Evolutionary conservation across 35 echinoderm and acorn worm genomes (phyloP), one percentile per base, ranked within the genome.

Genomic region (Patiria miniata): DNA sequence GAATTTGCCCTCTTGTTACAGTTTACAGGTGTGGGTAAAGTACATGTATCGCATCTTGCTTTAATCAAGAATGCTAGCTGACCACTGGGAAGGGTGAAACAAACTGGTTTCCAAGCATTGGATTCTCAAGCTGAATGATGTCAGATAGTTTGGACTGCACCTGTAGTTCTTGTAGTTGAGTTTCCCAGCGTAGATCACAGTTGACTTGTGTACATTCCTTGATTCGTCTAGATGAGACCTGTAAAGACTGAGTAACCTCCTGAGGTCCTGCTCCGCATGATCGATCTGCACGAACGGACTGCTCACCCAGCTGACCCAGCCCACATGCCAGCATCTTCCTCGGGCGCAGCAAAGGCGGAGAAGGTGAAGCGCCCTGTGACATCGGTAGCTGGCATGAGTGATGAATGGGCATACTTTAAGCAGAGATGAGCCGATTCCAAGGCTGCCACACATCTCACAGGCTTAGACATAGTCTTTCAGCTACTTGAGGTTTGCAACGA

Each of bases 401-500:
- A n/a, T n/a, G n/a, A n/a, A n/a, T n/a, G n/a, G n/a, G n/a, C n/a
- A n/a, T n/a, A n/a, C n/a, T n/a, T n/a, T n/a, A n/a, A n/a, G n/a
- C n/a, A n/a, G n/a, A n/a, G n/a, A n/a, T n/a, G n/a, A n/a, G n/a
- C n/a, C n/a, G n/a, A n/a, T n/a, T n/a, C n/a, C n/a, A n/a, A n/a
- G n/a, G n/a, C n/a, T n/a, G n/a, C n/a, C n/a, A n/a, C 87, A 6
- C 52, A 90, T 36, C 83, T 90, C 54, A 61, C 32, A 10, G 79
- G 80, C 21, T 32, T 36, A 9, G 80, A 90, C 59, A 54, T 90
- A 16, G 79, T 69, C 53, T 28, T 54, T 12, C 87, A 83, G 52
- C 78, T 88, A 5, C 86, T 88, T 8, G 86, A 88, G 78, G 80
- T 77, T 53, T 88, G 86, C 34, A 78, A 88, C 23, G 86, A 88